Conservation (phyloP, 2,113 vertebrate species). For the Melospiza melodia region DNA sequence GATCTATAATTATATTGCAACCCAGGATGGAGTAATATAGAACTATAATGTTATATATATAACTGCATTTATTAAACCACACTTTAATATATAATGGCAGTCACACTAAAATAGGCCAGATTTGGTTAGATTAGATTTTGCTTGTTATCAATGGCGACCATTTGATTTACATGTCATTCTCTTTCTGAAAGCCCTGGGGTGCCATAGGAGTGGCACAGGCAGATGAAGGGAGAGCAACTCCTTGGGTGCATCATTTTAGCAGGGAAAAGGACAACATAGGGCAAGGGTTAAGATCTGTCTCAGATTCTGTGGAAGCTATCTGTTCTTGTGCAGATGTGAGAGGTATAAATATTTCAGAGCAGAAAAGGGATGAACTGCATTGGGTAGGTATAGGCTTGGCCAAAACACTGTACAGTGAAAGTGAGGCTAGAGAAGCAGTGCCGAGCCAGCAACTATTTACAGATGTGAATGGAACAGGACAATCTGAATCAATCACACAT, state of each 20-base stretch:
- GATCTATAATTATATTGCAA: neutral
- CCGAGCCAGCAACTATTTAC: no score
- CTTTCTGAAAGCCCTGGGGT: neutral
- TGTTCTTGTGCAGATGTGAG: neutral
- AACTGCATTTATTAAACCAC: neutral
- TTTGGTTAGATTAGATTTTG: neutral
- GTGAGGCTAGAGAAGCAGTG: neutral
- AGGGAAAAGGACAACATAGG: neutral
- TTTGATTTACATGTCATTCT: neutral
- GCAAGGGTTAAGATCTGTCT: neutral
- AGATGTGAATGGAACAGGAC: no score
- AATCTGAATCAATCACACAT: no score
- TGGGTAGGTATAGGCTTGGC: neutral
- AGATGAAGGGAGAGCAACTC: neutral
- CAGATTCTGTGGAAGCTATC: neutral
- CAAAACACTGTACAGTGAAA: neutral
- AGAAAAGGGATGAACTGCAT: neutral
- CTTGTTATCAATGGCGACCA: neutral
- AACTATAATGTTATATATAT: neutral
- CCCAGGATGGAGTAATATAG: neutral
- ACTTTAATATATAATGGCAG: neutral
- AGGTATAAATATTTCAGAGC: neutral
- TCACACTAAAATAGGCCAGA: neutral
- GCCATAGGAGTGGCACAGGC: rapidly evolving
- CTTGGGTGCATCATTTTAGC: neutral